Base-by-base conservation (phyloP, 1,140 invertebrate species). In the Oryzaephilus surinamensis region DNA sequence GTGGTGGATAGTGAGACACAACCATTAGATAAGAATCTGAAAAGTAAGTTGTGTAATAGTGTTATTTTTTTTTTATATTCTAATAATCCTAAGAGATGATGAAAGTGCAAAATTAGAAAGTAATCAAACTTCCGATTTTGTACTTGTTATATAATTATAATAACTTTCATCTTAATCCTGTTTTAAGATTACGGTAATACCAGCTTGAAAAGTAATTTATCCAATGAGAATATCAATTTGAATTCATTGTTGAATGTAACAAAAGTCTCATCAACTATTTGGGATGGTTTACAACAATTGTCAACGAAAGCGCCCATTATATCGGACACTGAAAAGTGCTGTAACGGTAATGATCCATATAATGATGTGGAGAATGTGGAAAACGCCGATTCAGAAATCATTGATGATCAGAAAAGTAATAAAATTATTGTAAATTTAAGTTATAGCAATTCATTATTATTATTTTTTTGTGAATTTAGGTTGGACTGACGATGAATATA, bases 401-500 rank as follows among this genome's bases (percentile, higher is more conserved):
- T n/a, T n/a, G n/a, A n/a, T n/a, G n/a, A n/a, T n/a, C n/a, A n/a
- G n/a, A n/a, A n/a, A n/a, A n/a, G n/a, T n/a, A n/a, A n/a, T n/a
- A n/a, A n/a, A n/a, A n/a, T n/a, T n/a, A n/a, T n/a, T n/a, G n/a
- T n/a, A n/a, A n/a, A n/a, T n/a, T n/a, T n/a, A n/a, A n/a, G n/a
- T n/a, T n/a, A n/a, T n/a, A n/a, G n/a, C n/a, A n/a, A n/a, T n/a
- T n/a, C n/a, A n/a, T n/a, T n/a, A n/a, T n/a, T n/a, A n/a, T n/a
- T n/a, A n/a, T 24, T 24, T n/a, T 24, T 6, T 7, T 21, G 6
- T 21, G 20, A 21, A 40, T 61, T 67, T 51, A 77, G 83, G 76
- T 35, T 83, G 80, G 79, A 65, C 74, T 60, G 85, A 92, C 51
- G 91, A 96, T 51, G 85, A 92, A 55, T 97, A 97, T 59, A 96